Percentiles rank a stretch among this genome's conserved stretches.
phyloP scores from a whole-genome alignment of 2,113 vertebrate species.

The Cyprinus carpio region DNA sequence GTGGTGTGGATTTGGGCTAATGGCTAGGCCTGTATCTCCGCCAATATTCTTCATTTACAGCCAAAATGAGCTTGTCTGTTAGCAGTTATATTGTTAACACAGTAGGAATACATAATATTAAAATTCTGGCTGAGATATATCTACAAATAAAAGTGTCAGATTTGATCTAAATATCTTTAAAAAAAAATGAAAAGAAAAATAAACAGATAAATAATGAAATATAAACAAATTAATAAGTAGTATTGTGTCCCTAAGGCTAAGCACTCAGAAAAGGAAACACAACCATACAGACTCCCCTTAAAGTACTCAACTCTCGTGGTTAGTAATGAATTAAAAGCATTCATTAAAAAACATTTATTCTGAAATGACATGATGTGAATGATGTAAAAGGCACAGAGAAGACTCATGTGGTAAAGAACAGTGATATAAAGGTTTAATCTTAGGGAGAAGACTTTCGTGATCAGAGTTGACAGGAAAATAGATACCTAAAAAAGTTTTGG shows the following conservation, averaged over 20 bases:
- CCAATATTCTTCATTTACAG: conserved; percentile 13
- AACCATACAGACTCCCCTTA: background rate
- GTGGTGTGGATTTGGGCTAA: background rate
- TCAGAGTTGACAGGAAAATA: background rate
- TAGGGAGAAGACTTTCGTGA: background rate
- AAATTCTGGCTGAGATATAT: background rate
- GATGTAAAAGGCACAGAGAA: background rate
- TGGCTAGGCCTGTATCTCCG: background rate
- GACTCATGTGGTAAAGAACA: background rate
- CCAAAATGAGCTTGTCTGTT: background rate
- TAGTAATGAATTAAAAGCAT: conserved; percentile 1
- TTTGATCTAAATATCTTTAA: background rate
- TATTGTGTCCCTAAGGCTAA: too few relatives aligned
- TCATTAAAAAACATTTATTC: background rate
- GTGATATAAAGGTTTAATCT: background rate
- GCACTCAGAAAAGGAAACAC: too few relatives aligned
- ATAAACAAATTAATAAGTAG: too few relatives aligned
- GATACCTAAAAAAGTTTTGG: conserved; percentile 12
- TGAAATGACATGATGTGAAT: background rate
- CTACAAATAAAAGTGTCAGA: background rate
- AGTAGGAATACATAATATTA: background rate
- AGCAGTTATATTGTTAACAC: background rate
- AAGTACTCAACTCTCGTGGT: background rate
- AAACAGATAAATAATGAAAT: too few relatives aligned
- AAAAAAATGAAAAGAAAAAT: background rate